Percentiles rank a stretch among this genome's conserved stretches.
These are phyloP conservation scores for Bufo bufo DNA, from an alignment of 2,113 vertebrate species.

Conservation along the genomic window DNA sequence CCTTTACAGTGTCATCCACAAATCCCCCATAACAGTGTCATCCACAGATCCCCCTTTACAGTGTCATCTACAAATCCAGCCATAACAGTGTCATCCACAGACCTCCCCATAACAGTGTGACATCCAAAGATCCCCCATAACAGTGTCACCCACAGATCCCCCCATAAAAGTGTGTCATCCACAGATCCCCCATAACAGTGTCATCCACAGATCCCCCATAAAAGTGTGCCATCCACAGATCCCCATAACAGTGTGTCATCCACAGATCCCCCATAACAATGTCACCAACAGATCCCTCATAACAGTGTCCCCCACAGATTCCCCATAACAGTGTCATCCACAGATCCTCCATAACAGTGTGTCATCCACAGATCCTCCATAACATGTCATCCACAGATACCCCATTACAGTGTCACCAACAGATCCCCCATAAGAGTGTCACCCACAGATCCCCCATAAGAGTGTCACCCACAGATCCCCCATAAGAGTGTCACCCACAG, in stretches of 20 bases:
- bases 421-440: not conserved
- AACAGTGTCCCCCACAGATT: no score
- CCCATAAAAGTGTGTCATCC: not conserved
- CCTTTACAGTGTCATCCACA: not conserved
- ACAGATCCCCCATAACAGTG: no score
- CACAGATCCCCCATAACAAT: no score
- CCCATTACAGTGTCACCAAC: not conserved
- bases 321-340: no score
- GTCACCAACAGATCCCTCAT: not conserved
- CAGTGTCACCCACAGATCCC: not conserved
- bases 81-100: not conserved
- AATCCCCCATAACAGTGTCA: not conserved
- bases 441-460: not conserved
- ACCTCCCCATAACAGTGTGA: not conserved
- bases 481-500: no score
- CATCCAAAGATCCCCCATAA: not conserved
- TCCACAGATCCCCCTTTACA: not conserved
- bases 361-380: no score
- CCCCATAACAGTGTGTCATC: no score
- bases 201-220: no score
- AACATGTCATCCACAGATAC: not conserved
- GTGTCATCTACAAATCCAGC: not conserved
- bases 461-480: not conserved
- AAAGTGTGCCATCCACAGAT: no score
- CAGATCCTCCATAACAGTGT: not conserved